Conservation (phyloP, 2,113 vertebrate species). For the Strigops habroptila region DNA sequence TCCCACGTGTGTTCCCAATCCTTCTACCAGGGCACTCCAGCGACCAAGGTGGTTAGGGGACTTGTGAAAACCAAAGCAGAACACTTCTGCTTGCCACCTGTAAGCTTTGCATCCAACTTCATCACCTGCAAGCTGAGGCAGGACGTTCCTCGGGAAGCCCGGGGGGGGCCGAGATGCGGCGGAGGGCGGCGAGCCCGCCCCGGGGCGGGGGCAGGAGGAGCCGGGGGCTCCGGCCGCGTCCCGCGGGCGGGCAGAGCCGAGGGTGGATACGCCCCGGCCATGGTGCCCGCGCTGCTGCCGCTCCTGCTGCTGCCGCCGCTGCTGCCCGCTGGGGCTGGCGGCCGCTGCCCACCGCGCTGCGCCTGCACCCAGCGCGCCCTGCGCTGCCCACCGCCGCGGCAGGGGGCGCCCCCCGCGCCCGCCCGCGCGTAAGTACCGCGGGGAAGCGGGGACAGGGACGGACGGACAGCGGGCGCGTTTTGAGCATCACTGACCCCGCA, state of each 20-base stretch:
- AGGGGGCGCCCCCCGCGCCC: neutral
- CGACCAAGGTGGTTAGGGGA: neutral
- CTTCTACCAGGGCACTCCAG: neutral
- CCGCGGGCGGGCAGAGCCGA: neutral
- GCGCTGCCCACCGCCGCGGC: slow-evolving; percentile 29
- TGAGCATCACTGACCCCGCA: neutral
- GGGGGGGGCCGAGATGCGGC: neutral
- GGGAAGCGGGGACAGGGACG: too few species aligned
- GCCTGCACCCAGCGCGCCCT: slow-evolving; percentile 52
- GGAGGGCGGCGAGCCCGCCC: neutral
- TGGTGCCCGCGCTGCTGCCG: neutral
- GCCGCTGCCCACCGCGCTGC: slow-evolving; percentile 51
- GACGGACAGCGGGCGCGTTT: neutral
- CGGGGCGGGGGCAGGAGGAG: neutral
- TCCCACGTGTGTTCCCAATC: neutral
- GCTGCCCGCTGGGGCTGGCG: neutral
- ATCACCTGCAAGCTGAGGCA: fast-evolving
- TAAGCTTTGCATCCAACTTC: neutral
- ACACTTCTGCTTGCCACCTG: neutral
- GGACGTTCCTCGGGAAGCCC: fast-evolving
- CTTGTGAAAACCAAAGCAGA: fast-evolving
- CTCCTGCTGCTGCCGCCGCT: neutral
- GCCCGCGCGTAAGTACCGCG: slow-evolving; percentile 35
- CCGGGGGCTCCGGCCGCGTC: neutral
- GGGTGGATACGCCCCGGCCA: neutral